Evolutionary conservation across 2,113 vertebrate species (phyloP), one percentile per base, ranked within the genome.

Genomic region (Leptodactylus fuscus): DNA sequence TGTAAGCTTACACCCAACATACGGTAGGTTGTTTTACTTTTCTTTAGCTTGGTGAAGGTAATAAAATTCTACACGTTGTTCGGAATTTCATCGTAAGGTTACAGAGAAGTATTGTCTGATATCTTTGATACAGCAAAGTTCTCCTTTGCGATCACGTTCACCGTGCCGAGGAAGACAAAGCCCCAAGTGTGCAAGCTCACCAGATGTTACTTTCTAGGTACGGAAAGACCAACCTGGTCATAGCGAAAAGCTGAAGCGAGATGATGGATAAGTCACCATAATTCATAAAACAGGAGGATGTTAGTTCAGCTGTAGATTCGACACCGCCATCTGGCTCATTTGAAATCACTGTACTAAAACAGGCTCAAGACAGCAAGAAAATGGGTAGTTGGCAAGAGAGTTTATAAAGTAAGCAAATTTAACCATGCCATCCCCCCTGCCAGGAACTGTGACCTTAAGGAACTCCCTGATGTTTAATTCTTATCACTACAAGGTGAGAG

Each of bases 301-400:
- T 85, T 85, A 85, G 82, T 85, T 85, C 83, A 85, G 83, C 83
- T 85, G 83, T 74, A 78, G 69, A 69, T 44, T 53, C 18, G 74
- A 85, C 41, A 34, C 24, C 49, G 16, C 83, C 83, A 78, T 78
- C 74, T 78, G 83, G 73, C 44, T 76, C 55, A 49, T 58, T 65
- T 77, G 49, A 82, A 82, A 82, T 82, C 81, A 74, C 32, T 58
- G 2, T 9, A 77, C 55, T 69, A 84, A 77, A 84, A 77, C 82
- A 84, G 73, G 65, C 44, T 65, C 53, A 77, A 29, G 55, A 74
- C 82, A 49, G 82, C 73, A 48, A 36, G 53, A 67, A 84, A 84
- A 77, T 77, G 55, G 70, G 58, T 55, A 76, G 36, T 62, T 75
- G 82, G 46, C 60, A 53, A 48, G 1, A 24, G 11, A 78, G 58